These are phyloP conservation scores for Brachyopa scutellaris DNA, from an alignment of 2,888 invertebrate species.

Conservation along the genomic window DNA sequence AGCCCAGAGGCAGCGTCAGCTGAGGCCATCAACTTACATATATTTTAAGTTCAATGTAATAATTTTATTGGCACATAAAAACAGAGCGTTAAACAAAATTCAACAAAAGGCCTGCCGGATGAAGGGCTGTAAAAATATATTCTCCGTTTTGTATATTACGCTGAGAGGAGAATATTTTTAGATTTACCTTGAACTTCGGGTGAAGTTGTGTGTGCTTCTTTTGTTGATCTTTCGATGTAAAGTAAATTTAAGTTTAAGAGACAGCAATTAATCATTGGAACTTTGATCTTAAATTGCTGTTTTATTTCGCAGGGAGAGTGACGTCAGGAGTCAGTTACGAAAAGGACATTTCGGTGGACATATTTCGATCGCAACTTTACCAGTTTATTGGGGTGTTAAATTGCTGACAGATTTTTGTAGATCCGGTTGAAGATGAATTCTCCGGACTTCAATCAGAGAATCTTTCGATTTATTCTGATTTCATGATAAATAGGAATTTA, in stretches of 20 bases:
- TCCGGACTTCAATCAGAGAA: too few species aligned
- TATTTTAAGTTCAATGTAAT: slow-evolving; percentile 51
- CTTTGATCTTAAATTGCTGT: slow-evolving; percentile 14
- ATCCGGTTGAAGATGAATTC: too few species aligned
- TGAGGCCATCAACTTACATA: slow-evolving; percentile 29
- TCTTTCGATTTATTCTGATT: too few species aligned
- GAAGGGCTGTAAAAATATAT: slow-evolving; percentile 30
- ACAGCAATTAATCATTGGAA: slow-evolving; percentile 24
- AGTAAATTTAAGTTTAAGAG: slow-evolving; percentile 28
- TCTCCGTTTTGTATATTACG: neutral
- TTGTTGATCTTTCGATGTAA: slow-evolving; percentile 32
- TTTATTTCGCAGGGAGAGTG: too few species aligned
- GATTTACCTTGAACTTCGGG: slow-evolving; percentile 29
- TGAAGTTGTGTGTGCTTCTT: neutral
- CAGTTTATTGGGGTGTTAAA: too few species aligned
- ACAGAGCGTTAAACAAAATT: slow-evolving; percentile 5
- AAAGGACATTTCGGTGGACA: too few species aligned
- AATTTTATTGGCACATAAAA: slow-evolving; percentile 49
- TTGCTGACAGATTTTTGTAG: too few species aligned
- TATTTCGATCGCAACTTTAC: too few species aligned
- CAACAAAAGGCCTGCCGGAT: slow-evolving; percentile 24
- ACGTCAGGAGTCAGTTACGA: too few species aligned
- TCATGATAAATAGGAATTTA: too few species aligned
- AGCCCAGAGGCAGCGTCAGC: neutral
- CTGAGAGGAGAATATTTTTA: slow-evolving; percentile 5